Percentiles rank a stretch among this genome's conserved stretches.
phyloP scores from a whole-genome alignment of 1,140 invertebrate genomes.

The Ceratoteleas bidentatus region DNA sequence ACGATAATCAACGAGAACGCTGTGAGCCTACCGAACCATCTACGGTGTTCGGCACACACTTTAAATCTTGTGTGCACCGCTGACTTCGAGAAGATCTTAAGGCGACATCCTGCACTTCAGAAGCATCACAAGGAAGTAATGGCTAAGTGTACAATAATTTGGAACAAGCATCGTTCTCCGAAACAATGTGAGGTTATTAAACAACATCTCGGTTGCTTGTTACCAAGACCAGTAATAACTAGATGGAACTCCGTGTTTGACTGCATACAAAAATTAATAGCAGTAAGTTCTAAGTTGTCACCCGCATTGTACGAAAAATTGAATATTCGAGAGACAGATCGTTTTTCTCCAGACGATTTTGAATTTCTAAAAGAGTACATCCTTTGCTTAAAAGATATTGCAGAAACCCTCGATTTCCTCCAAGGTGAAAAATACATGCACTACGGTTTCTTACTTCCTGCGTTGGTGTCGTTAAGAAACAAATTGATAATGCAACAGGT shows the following conservation, averaged over 20 bases:
- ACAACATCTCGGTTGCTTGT: neutral
- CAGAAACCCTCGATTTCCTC: neutral
- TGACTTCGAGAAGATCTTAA: no score
- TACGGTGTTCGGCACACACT: no score
- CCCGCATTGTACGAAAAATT: neutral
- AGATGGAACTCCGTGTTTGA: neutral
- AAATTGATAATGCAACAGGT: no score
- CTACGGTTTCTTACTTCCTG: neutral
- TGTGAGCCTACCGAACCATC: no score
- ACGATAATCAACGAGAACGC: no score
- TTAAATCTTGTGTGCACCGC: no score
- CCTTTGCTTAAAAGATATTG: neutral
- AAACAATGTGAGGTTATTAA: slow-evolving; percentile 2
- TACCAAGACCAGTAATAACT: neutral
- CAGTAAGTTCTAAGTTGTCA: neutral
- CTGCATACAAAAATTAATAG: neutral
- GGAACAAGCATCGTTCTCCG: neutral
- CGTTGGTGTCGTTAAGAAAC: neutral
- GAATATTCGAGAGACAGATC: neutral
- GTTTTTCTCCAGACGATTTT: neutral
- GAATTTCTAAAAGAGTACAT: neutral
- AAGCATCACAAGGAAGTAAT: no score
- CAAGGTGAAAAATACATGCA: neutral
- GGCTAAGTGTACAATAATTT: neutral
- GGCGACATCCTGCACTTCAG: no score